Base-by-base conservation (phyloP, 2,888 invertebrate species). In the Hypercompe scribonia region DNA sequence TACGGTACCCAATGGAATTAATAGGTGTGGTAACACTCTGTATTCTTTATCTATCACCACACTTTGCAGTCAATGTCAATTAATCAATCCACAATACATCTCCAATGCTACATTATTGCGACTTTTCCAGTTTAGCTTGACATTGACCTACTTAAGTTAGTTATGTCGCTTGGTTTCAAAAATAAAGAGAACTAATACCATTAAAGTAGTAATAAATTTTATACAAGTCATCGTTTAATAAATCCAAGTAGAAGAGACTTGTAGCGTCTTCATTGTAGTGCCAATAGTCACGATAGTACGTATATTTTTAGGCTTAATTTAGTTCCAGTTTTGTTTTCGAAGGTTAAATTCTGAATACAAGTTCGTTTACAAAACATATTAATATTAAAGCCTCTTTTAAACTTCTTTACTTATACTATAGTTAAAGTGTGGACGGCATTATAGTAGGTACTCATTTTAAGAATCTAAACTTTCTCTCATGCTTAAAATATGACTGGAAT, bases 401-500 rank as follows among this genome's bases (percentile, higher is more conserved):
- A 68, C 33, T 50, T 42, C 65, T 64, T 54, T n/a, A 54, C 64
- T 34, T 68, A n/a, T 54, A 54, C 24, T 33, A 18, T 34, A 64
- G 31, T 34, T 64, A n/a, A 61, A 61, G 61, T 31, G 31, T 31
- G 31, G 61, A 31, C 13, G 8, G 8, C 31, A 61, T 61, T 18
- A 61, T 36, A 50, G 70, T 54, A 54, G 10, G 3, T 64, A 31
- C 28, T 28, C 34, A 67, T 70, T 74, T 67, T 63, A 42, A 31
- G 33, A 33, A 61, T 18, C 46, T 46, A 70, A 70, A 70, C 36
- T 70, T 70, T 67, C n/a, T n/a, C 42, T 46, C 46, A 3, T 46
- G 36, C 54, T 33, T 73, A 69, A 65, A 69, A 69, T 68, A 69
- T 67, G 50, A 63, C 54, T 54, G 33, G 33, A 68, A 31, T 68